phyloP scores from a whole-genome alignment of 2,888 invertebrate genomes.

The Perdita meconis region DNA sequence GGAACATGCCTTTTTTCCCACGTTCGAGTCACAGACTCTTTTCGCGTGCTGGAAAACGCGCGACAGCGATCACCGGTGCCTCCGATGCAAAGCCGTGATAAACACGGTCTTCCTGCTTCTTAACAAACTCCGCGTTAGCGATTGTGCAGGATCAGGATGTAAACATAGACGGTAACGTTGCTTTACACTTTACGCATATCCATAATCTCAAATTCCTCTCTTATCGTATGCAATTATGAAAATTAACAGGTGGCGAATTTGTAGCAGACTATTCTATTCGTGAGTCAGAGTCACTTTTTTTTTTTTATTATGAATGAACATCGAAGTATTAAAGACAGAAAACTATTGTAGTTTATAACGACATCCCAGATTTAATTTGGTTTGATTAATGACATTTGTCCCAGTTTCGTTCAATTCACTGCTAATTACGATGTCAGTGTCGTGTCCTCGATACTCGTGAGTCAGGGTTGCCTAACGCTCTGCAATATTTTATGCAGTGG shows the following conservation, averaged over 20 bases:
- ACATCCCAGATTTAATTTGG: too few relatives aligned
- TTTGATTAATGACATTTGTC: not conserved
- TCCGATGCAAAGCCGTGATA: conserved; percentile 48
- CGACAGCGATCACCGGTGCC: conserved; percentile 52
- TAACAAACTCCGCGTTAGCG: conserved; percentile 37
- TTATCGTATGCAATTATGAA: not conserved
- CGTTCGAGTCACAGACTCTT: conserved; percentile 46
- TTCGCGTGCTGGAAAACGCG: conserved; percentile 60
- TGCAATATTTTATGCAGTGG: not conserved
- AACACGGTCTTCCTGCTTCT: conserved; percentile 58
- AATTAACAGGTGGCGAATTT: not conserved
- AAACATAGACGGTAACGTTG: conserved; percentile 39
- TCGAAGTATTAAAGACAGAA: too few relatives aligned
- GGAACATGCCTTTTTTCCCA: conserved; percentile 60
- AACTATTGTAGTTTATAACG: too few relatives aligned
- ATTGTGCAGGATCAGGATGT: conserved; percentile 36
- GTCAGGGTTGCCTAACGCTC: conserved; percentile 42
- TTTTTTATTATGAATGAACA: too few relatives aligned
- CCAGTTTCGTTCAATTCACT: not conserved
- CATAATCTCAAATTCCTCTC: not conserved
- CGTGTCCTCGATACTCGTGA: not conserved
- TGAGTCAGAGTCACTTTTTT: too few relatives aligned
- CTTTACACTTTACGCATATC: conserved; percentile 43
- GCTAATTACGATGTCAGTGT: conserved; percentile 15
- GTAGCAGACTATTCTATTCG: not conserved